Evolutionary conservation across 2,888 invertebrate genomes (phyloP).

Genomic region (Conomelus anceps): DNA sequence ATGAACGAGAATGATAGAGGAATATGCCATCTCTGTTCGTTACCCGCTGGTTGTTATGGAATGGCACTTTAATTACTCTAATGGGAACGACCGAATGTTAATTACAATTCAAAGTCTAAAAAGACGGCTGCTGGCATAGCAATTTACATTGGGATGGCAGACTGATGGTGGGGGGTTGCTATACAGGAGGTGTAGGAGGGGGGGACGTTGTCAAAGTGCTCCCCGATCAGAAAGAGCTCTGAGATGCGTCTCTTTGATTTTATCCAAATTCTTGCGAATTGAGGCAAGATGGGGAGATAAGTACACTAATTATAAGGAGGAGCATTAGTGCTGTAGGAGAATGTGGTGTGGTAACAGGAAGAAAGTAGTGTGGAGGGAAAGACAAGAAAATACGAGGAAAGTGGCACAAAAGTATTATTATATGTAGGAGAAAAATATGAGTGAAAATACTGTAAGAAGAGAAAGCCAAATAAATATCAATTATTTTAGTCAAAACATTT

Average conservation of each 20-base stretch:
- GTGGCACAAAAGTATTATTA: not conserved
- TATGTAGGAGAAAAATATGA: not conserved
- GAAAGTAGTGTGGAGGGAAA: not conserved
- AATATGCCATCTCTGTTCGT: not conserved
- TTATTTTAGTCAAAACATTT: too few species aligned
- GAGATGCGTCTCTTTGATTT: not conserved
- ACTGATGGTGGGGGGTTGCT: not conserved
- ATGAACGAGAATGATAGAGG: too few species aligned
- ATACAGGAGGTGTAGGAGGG: not conserved
- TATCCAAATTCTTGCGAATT: not conserved
- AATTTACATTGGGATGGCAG: conserved; percentile 22
- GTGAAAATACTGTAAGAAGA: not conserved
- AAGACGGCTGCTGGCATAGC: conserved; percentile 24
- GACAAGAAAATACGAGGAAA: not conserved
- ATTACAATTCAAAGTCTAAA: conserved; percentile 23
- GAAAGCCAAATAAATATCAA: too few species aligned
- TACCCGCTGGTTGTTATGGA: conserved; percentile 17
- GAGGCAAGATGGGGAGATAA: not conserved
- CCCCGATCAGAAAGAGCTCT: not conserved
- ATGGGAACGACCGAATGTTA: conserved; percentile 27
- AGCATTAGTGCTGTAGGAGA: not conserved
- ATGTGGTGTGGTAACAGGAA: not conserved
- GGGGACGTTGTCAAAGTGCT: not conserved
- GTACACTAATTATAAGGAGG: not conserved
- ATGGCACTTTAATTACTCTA: conserved; percentile 27